Evolutionary conservation across 2,797 vertebrate species (phyloP).

Genomic region (Sciaenops ocellatus): DNA sequence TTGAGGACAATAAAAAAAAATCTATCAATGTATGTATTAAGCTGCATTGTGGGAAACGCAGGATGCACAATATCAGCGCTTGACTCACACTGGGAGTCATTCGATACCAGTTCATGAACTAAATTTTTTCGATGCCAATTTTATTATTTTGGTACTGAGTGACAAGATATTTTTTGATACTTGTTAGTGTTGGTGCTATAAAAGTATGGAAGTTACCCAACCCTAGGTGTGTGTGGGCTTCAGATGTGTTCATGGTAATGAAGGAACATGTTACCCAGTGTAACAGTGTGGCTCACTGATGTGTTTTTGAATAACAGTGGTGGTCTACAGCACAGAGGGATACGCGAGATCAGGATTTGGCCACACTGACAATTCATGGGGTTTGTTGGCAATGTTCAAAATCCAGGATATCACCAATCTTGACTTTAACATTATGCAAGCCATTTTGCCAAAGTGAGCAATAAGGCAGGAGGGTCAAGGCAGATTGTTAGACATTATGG

Average conservation of each 20-base stretch:
- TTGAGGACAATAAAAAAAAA: constrained; percentile 1
- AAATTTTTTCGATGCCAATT: neutral
- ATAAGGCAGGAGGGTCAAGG: neutral
- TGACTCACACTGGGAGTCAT: neutral
- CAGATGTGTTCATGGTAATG: neutral
- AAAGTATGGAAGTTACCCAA: neutral
- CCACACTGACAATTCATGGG: neutral
- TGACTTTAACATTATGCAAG: neutral
- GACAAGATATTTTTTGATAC: too few species aligned
- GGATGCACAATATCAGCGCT: neutral
- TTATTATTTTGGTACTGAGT: too few species aligned
- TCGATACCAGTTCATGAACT: too few species aligned
- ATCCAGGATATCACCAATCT: neutral
- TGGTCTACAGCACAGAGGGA: neutral
- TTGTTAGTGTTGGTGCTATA: neutral
- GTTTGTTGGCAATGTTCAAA: neutral
- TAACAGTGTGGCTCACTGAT: neutral
- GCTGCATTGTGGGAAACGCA: neutral
- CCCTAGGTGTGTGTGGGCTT: too few species aligned
- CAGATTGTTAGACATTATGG: neutral
- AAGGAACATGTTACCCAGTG: neutral
- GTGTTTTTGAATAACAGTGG: neutral
- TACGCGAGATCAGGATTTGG: neutral
- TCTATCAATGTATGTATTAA: neutral
- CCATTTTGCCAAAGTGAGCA: neutral